A percentile compares a stretch with the other conserved stretches of the same genome.
phyloP scores from a whole-genome alignment of 2,113 vertebrate genomes.

The Colossoma macropomum region DNA sequence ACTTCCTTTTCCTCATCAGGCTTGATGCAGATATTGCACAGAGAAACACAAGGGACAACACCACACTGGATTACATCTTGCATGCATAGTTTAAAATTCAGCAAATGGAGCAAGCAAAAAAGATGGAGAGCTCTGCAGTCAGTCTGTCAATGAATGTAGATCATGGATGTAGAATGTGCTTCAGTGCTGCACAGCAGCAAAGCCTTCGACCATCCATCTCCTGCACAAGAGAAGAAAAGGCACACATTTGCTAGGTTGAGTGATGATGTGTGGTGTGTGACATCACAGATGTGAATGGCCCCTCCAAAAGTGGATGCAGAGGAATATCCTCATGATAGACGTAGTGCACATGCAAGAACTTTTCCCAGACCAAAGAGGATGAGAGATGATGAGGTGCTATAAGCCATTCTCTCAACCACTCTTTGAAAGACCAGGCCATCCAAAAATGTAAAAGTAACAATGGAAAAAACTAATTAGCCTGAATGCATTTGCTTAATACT shows the following conservation, averaged over 20 bases:
- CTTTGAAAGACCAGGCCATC: background rate
- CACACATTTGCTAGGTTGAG: background rate
- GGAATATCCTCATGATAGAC: conserved; percentile 65
- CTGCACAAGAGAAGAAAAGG: background rate
- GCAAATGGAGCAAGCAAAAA: background rate
- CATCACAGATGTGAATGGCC: conserved; percentile 57
- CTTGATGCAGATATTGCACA: too few species aligned
- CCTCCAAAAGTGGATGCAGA: conserved; percentile 58
- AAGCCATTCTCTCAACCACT: conserved; percentile 55
- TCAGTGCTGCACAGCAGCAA: background rate
- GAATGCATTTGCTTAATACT: background rate
- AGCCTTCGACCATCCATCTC: background rate
- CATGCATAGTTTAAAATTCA: too few species aligned
- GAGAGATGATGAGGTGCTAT: conserved; percentile 70
- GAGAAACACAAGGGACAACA: too few species aligned
- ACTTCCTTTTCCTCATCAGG: too few species aligned
- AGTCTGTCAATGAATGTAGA: background rate
- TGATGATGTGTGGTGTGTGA: conserved; percentile 63
- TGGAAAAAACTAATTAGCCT: background rate
- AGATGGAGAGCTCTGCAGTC: background rate
- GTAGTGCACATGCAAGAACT: conserved; percentile 67
- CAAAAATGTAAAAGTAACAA: background rate
- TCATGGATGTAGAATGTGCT: background rate
- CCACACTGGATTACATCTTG: too few species aligned
- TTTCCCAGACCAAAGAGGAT: conserved; percentile 40